A percentile compares a stretch with the other conserved stretches of the same genome.
phyloP scores from a whole-genome alignment of 2,797 vertebrate species.

The Anas acuta region DNA sequence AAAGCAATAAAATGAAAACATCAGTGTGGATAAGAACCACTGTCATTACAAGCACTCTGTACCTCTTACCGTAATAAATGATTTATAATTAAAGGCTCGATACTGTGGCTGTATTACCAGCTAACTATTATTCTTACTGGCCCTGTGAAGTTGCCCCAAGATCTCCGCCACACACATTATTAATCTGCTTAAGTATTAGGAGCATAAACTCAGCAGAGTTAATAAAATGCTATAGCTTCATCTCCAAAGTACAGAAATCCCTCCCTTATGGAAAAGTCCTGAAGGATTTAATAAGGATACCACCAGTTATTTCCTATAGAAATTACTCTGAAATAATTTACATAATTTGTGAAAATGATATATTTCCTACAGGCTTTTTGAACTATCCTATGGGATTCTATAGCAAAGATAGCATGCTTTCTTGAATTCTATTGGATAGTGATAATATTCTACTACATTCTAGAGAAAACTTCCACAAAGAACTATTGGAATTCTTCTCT shows the following conservation, averaged over 20 bases:
- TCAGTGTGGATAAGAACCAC: not conserved
- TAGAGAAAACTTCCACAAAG: constrained; percentile 31
- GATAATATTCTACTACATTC: constrained; percentile 16
- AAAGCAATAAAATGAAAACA: not conserved
- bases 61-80: not conserved
- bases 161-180: constrained; percentile 58
- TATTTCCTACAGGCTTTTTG: constrained; percentile 67
- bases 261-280: constrained; percentile 69
- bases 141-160: constrained; percentile 38
- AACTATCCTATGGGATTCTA: constrained; percentile 64
- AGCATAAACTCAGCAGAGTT: constrained; percentile 56
- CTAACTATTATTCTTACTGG: constrained; percentile 50
- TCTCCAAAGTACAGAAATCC: constrained; percentile 67
- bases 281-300: constrained; percentile 71
- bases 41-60: not conserved
- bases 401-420: constrained; percentile 5
- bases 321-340: constrained; percentile 71
- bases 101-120: not conserved
- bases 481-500: not conserved
- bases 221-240: constrained; percentile 61
- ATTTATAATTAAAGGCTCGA: constrained; percentile 50
- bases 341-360: constrained; percentile 70
- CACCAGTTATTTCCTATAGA: constrained; percentile 70
- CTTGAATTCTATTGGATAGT: constrained; percentile 46
- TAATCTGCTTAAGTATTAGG: constrained; percentile 58